Evolutionary conservation across 2,888 invertebrate genomes (phyloP).

Genomic region (Cosmopolites sordidus): DNA sequence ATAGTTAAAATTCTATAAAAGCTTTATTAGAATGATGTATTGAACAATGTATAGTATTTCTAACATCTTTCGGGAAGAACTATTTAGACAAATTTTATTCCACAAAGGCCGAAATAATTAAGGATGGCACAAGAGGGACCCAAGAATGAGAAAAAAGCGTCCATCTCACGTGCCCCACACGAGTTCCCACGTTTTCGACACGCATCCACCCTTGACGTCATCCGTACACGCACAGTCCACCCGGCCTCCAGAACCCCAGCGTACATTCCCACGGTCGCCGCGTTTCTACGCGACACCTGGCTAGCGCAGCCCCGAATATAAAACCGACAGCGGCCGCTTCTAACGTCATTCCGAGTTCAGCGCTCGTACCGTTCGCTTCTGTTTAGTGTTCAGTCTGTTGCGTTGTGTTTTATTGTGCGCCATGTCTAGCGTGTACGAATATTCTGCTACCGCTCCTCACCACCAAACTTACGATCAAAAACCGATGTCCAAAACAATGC

Average conservation of each 20-base stretch:
- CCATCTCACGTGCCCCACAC: constrained; percentile 29
- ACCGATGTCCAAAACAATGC: constrained; percentile 80
- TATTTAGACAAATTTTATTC: too few relatives aligned
- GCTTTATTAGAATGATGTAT: too few relatives aligned
- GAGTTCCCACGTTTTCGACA: constrained; percentile 32
- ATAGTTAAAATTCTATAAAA: too few relatives aligned
- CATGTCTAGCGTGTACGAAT: constrained; percentile 43
- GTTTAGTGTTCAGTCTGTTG: constrained; percentile 13
- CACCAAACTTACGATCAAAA: constrained; percentile 17
- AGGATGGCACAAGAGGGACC: too few relatives aligned
- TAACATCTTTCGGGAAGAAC: too few relatives aligned
- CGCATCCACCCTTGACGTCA: constrained; percentile 20
- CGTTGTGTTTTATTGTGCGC: constrained; percentile 19
- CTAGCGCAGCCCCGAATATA: constrained; percentile 56
- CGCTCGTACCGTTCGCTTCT: constrained; percentile 40
- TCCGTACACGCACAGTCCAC: constrained; percentile 10
- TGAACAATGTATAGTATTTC: too few relatives aligned
- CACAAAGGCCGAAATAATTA: too few relatives aligned
- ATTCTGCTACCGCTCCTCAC: constrained; percentile 26
- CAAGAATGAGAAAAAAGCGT: too few relatives aligned
- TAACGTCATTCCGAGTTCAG: constrained; percentile 48
- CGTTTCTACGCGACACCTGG: constrained; percentile 31
- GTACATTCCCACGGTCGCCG: constrained; percentile 34
- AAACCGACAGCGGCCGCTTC: constrained; percentile 30
- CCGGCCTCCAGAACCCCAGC: constrained; percentile 27